These are phyloP conservation scores for Hippasteria phrygiana DNA, from an alignment of 53 echinoderm and acorn worm species.

Conservation along the genomic window DNA sequence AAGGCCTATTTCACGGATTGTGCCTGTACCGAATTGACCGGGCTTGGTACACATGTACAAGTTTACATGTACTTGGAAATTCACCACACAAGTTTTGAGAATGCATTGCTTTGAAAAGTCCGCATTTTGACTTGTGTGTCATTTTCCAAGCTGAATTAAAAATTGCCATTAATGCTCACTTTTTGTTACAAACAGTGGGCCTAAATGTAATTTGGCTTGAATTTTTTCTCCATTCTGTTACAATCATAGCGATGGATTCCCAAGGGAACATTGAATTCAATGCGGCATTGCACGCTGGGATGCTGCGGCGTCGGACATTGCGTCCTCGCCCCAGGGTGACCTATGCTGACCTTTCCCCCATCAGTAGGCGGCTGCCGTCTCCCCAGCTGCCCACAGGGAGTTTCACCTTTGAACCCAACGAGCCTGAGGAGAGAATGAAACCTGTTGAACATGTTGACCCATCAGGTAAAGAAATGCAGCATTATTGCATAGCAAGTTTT, in stretches of 20 bases:
- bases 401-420: conserved; percentile 52
- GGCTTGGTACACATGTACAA: too few relatives aligned
- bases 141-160: too few relatives aligned
- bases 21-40: too few relatives aligned
- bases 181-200: too few relatives aligned
- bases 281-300: background rate
- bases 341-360: conserved; percentile 49
- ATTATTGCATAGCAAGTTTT: too few relatives aligned
- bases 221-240: background rate
- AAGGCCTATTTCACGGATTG: too few relatives aligned
- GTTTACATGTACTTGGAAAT: too few relatives aligned
- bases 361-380: conserved; percentile 29
- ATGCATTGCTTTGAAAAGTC: too few relatives aligned
- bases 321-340: conserved; percentile 54
- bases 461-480: background rate
- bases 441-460: background rate
- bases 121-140: too few relatives aligned
- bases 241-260: background rate
- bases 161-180: too few relatives aligned
- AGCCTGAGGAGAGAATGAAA: conserved; percentile 1
- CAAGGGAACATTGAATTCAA: conserved; percentile 1
- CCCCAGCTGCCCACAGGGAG: conserved; percentile 34
- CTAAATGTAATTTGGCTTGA: too few relatives aligned
- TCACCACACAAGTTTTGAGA: too few relatives aligned
- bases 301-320: conserved; percentile 15